Percentiles rank a stretch among this genome's conserved stretches.
Conservation (phyloP, 1,140 invertebrate species). For the Cyrtorhinus lividipennis region DNA sequence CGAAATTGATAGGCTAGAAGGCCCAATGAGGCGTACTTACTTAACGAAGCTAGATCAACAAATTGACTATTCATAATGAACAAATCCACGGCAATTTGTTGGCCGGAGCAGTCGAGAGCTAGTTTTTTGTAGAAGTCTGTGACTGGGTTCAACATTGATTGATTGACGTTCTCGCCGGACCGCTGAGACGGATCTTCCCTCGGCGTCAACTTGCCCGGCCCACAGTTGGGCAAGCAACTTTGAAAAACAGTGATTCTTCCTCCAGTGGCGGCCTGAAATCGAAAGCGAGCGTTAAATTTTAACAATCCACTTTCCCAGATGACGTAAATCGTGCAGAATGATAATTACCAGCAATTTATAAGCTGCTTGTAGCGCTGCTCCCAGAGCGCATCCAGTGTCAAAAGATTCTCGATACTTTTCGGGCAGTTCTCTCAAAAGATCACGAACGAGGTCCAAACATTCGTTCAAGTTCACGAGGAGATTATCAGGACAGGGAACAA, state of each 20-base stretch:
- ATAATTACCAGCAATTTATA: constrained; percentile 70
- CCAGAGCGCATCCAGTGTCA: constrained; percentile 70
- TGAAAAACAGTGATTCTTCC: constrained; percentile 92
- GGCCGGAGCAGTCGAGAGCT: constrained; percentile 88
- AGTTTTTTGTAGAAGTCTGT: constrained; percentile 98
- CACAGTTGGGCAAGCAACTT: constrained; percentile 75
- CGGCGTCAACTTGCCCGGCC: constrained; percentile 69
- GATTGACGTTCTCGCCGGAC: constrained; percentile 59
- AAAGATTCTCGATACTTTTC: constrained; percentile 55
- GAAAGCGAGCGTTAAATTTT: constrained; percentile 12
- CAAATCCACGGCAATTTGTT: constrained; percentile 91
- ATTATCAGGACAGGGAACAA: constrained; percentile 78
- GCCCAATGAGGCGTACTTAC: constrained; percentile 38
- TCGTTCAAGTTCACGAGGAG: constrained; percentile 85
- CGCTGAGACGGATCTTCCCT: constrained; percentile 77
- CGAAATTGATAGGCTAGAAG: too few relatives aligned
- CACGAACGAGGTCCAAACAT: constrained; percentile 57
- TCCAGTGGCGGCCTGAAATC: constrained; percentile 65
- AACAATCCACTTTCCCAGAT: not conserved
- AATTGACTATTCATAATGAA: constrained; percentile 90
- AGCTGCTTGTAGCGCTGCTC: constrained; percentile 81
- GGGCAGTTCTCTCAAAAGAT: constrained; percentile 70
- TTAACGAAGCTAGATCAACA: constrained; percentile 83
- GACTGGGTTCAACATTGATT: constrained; percentile 68
- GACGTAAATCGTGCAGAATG: constrained; percentile 6